Percentiles rank a stretch among this genome's conserved stretches.
phyloP scores from a whole-genome alignment of 2,797 vertebrate genomes.

The Pangasius krempfi region DNA sequence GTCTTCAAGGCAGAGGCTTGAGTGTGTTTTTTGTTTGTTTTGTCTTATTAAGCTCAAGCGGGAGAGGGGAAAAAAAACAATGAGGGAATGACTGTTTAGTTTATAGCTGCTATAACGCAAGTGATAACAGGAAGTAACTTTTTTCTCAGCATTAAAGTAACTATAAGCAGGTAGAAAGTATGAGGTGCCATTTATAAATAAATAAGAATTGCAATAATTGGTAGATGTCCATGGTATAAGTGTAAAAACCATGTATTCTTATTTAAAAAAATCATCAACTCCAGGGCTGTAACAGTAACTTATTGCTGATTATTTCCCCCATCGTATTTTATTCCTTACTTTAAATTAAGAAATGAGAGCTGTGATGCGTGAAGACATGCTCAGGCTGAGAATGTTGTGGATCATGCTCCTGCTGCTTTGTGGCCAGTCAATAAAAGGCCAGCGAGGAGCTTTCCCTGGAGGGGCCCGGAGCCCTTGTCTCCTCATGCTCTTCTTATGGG shows the following conservation, averaged over 20 bases:
- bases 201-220: not conserved
- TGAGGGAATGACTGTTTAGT: not conserved
- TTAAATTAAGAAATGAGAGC: not conserved
- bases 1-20: not conserved
- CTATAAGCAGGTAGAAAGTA: not conserved
- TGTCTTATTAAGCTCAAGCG: not conserved
- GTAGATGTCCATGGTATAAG: not conserved
- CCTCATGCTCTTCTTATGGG: conserved; percentile 55
- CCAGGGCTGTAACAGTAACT: not conserved
- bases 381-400: conserved; percentile 6
- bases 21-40: not conserved
- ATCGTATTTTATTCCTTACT: not conserved
- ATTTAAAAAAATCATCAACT: not conserved
- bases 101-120: not conserved
- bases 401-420: conserved; percentile 49
- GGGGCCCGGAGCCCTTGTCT: conserved; percentile 54
- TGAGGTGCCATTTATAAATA: not conserved
- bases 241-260: not conserved
- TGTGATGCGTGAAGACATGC: conserved; percentile 9
- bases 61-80: not conserved
- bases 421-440: conserved; percentile 59
- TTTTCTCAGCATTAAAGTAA: not conserved
- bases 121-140: not conserved
- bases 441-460: conserved; percentile 52
- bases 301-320: not conserved